Evolutionary conservation across 2,797 vertebrate genomes (phyloP).

Genomic region (Lophius americanus): DNA sequence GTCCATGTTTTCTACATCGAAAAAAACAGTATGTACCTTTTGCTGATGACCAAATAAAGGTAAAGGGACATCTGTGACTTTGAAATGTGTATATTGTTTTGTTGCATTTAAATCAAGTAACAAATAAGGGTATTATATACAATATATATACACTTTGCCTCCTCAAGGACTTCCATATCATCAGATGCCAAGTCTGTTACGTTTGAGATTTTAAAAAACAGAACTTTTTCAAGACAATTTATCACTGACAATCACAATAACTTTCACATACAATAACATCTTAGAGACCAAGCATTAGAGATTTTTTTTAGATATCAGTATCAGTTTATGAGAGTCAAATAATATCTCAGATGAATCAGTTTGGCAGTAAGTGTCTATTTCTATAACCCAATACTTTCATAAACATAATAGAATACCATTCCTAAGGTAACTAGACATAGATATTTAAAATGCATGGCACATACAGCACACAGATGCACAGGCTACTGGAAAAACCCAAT

Average conservation of each 20-base stretch:
- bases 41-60: too few species aligned
- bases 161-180: neutral
- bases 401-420: neutral
- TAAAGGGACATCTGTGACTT: too few species aligned
- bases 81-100: too few species aligned
- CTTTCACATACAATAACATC: neutral
- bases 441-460: too few species aligned
- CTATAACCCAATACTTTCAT: neutral
- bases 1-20: too few species aligned
- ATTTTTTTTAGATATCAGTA: neutral
- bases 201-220: neutral
- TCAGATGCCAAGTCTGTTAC: neutral
- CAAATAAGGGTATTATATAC: neutral
- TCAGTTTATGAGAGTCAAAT: neutral
- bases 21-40: too few species aligned
- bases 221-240: neutral
- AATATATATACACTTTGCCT: neutral
- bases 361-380: neutral
- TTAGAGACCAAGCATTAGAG: neutral
- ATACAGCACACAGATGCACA: too few species aligned
- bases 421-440: too few species aligned
- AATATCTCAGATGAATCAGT: neutral
- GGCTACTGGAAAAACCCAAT: too few species aligned
- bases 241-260: neutral
- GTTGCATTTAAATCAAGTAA: too few species aligned